Base-by-base conservation (phyloP, 2,113 vertebrate genomes). In the Conger conger region DNA sequence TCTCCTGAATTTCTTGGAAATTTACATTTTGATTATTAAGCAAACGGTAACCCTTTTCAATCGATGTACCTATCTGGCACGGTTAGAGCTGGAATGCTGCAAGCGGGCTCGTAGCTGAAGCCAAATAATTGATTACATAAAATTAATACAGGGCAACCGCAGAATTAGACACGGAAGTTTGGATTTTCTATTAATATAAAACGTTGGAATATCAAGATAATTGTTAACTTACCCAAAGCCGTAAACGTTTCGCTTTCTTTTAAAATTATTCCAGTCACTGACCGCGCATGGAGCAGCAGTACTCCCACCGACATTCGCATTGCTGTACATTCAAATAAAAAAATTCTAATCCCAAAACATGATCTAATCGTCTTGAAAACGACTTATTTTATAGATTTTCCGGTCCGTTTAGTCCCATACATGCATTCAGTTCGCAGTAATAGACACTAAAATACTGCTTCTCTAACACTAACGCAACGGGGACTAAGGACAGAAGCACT, bases 361-460 rank as follows among this genome's bases (percentile, higher is more conserved):
- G 91, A 87, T 93, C 90, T 91, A 90, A 90, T 92, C 93, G 92
- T 92, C 93, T 92, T 88, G 88, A 91, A 82, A 90, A 90, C 91
- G 87, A 86, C 89, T 78, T 36, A 37, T 38, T 90, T 91, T 85
- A 89, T 86, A 91, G 89, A 90, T 89, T 91, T 93, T 93, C 91
- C 88, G 88, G 89, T 86, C 90, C 88, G 23, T 88, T 91, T 89
- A 87, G 90, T 92, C 91, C 93, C 92, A 92, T 94, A 89, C 86
- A 90, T 87, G 91, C 91, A 90, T 82, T 88, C 85, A 83, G 89
- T 82, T 86, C 68, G 85, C 37, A 40, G 84, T 37, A 81, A 23
- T 50, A n/a, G 77, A 82, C 83, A 84, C 45, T 50, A 84, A 68
- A 57, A 83, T 54, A 86, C 83, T 60, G n/a, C 50, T 73, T 54